Percentiles rank a stretch among this genome's conserved stretches.
Conservation (phyloP, 2,888 invertebrate species). For the Drosophila anomelani region DNA sequence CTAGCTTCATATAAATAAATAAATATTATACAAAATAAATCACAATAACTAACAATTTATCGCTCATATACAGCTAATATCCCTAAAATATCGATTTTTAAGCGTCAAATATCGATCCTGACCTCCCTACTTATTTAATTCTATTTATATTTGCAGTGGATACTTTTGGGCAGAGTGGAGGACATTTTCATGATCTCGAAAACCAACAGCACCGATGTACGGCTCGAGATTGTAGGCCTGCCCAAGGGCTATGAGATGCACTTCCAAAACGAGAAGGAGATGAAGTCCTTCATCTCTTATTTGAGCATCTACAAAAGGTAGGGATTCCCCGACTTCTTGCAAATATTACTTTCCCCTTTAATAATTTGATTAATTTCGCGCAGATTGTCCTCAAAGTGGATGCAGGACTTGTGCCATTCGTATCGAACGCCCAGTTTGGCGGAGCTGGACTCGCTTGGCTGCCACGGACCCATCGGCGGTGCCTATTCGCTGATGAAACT, state of each 20-base stretch:
- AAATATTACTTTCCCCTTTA: not conserved
- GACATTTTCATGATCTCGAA: constrained; percentile 93
- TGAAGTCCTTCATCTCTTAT: constrained; percentile 92
- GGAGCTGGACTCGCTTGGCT: constrained; percentile 89
- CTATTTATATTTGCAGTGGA: constrained; percentile 86
- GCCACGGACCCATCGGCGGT: constrained; percentile 95
- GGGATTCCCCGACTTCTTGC: not conserved
- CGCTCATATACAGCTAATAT: not conserved
- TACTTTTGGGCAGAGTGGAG: constrained; percentile 91
- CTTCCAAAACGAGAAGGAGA: constrained; percentile 79
- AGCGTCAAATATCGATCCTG: too few species aligned
- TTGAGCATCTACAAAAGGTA: constrained; percentile 93
- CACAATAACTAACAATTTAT: too few species aligned
- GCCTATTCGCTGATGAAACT: constrained; percentile 94
- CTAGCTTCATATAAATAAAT: not conserved
- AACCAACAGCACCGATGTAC: constrained; percentile 88
- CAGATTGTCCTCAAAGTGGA: constrained; percentile 93
- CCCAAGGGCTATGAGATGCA: constrained; percentile 82
- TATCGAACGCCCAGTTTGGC: constrained; percentile 92
- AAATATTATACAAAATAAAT: not conserved
- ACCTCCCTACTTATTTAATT: not conserved
- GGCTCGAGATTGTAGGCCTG: constrained; percentile 88
- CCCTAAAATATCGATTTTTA: not conserved
- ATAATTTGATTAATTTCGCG: not conserved
- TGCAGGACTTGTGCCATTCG: constrained; percentile 94